Base-by-base conservation (phyloP, 2,888 invertebrate species). In the Philopedon plagiatum region DNA sequence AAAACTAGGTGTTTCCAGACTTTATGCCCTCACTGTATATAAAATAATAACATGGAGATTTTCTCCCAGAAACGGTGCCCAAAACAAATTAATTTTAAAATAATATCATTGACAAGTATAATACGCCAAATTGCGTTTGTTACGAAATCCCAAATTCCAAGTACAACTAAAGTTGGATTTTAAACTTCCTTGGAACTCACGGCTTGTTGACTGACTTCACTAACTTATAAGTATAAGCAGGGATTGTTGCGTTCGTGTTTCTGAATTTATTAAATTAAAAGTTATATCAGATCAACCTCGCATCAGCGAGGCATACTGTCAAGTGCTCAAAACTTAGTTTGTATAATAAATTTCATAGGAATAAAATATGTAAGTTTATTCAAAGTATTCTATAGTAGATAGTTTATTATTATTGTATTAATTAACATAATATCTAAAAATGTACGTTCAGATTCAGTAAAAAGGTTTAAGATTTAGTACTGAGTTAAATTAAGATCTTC, bases 191-290 rank as follows among this genome's bases (percentile, higher is more conserved):
- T 71, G 26, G 32, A 71, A 65, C 39, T 60, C 65, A 71, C 65
- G 49, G 71, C 65, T 71, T 65, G 71, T 65, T 65, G 65, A 60
- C 70, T 64, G 49, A 63, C 71, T 70, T 49, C 49, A 58, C 64
- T 41, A 71, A 71, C 51, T 71, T 71, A 58, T 65, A 71, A 71
- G 71, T 71, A 61, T 54, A 29, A 60, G 54, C 58, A 39, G 34
- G 72, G 57, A 72, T 66, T 72, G 72, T 62, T 67, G 61, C 67
- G 66, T 63, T 67, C 72, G 67, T 62, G 72, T 62, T 62, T 54
- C 62, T 67, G 67, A 72, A 72, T 67, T 72, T 60, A 67, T 72
- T 72, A 72, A 58, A 57, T 62, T 63, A 49, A 62, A 66, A 71
- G 60, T 71, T 71, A 58, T 64, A 69, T 69, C 69, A 62, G 69